A percentile compares a stretch with the other conserved stretches of the same genome.
phyloP scores from a whole-genome alignment of 2,888 invertebrate species.

The Apodemia mormo region DNA sequence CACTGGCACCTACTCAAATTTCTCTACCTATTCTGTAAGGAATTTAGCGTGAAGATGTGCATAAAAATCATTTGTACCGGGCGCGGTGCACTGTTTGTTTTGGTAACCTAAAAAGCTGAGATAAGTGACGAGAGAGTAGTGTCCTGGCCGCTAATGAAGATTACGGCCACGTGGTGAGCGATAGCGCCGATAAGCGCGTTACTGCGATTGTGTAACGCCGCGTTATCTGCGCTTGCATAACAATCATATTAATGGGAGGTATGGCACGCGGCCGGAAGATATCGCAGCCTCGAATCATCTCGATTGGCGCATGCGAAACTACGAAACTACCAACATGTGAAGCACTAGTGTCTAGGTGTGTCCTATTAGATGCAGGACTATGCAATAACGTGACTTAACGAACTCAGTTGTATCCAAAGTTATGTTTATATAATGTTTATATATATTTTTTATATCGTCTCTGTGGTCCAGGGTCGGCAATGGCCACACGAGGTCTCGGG shows the following conservation, averaged over 20 bases:
- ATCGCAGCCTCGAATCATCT: not conserved
- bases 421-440: no score
- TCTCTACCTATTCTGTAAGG: not conserved
- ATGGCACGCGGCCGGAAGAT: not conserved
- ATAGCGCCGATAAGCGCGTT: not conserved
- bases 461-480: no score
- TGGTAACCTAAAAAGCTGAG: not conserved
- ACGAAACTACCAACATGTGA: no score
- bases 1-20: not conserved
- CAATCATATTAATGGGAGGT: not conserved
- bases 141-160: not conserved
- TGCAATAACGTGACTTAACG: no score
- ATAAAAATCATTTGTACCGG: not conserved
- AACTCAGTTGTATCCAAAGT: no score
- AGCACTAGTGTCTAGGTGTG: no score
- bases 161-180: constrained; percentile 2
- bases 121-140: not conserved
- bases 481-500: no score
- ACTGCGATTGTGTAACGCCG: constrained; percentile 8
- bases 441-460: no score
- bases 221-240: constrained; percentile 7
- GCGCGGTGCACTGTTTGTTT: not conserved
- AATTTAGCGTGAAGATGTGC: not conserved
- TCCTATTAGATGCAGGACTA: no score
- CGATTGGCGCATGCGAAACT: no score